These are phyloP conservation scores for Crotalus horridus DNA, from an alignment of 2,113 vertebrate species.

Conservation along the genomic window DNA sequence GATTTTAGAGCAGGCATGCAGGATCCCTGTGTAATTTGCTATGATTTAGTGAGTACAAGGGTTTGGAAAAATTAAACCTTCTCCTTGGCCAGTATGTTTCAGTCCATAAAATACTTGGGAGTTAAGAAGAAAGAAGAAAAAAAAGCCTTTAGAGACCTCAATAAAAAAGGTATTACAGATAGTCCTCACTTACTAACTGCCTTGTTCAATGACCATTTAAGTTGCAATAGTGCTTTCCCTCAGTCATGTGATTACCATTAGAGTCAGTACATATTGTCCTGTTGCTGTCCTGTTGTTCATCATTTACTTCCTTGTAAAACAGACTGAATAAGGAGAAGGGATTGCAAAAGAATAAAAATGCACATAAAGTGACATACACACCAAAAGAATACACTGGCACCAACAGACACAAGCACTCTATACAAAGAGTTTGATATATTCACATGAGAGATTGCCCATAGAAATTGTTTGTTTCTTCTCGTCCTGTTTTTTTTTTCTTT, in stretches of 20 bases:
- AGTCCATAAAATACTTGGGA: neutral
- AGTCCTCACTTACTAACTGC: neutral
- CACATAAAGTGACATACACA: neutral
- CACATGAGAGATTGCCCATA: neutral
- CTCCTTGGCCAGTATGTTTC: neutral
- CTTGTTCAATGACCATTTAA: neutral
- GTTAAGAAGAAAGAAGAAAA: neutral
- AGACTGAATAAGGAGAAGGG: neutral
- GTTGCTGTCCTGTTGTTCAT: neutral
- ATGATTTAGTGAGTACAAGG: neutral
- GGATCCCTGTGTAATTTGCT: neutral
- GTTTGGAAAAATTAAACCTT: neutral
- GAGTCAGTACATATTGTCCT: neutral
- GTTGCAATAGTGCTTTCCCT: neutral
- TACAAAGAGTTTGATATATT: neutral
- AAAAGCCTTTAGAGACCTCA: neutral
- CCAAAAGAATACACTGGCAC: neutral
- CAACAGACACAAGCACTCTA: neutral
- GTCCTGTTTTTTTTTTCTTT: too few relatives aligned
- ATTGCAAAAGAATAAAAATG: neutral
- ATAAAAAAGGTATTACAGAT: neutral
- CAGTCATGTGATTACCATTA: neutral
- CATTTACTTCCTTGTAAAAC: neutral
- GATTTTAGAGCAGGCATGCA: neutral
- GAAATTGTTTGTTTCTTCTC: neutral